Conservation (phyloP, 2,113 vertebrate species). For the Tragelaphus buxtoni region DNA sequence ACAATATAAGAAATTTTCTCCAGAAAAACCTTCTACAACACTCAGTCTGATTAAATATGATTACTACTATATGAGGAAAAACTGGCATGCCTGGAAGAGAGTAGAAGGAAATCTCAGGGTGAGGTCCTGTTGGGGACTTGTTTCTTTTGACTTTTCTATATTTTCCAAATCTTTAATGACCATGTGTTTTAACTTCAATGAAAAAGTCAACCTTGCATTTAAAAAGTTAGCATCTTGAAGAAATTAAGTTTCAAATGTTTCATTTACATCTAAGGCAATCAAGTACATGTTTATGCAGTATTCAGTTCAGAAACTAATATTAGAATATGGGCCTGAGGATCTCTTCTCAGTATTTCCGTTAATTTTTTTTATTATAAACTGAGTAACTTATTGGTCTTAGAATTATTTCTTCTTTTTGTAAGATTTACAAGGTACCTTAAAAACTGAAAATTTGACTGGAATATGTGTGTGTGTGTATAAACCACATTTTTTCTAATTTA, state of each 20-base stretch:
- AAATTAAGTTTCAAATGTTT: background rate
- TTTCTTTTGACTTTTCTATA: background rate
- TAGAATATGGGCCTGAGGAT: background rate
- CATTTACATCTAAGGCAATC: background rate
- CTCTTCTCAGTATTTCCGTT: background rate
- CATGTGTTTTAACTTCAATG: background rate
- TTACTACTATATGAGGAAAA: background rate
- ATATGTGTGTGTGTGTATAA: background rate
- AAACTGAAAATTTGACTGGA: background rate
- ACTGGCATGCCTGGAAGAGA: background rate
- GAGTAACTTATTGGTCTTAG: background rate
- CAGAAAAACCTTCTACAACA: background rate
- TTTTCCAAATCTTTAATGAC: background rate
- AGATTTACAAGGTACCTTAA: background rate
- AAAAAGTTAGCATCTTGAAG: background rate
- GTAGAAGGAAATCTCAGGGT: background rate
- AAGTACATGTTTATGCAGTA: background rate
- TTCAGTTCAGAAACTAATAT: background rate
- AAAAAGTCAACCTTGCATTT: conserved; percentile 26
- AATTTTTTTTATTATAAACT: background rate
- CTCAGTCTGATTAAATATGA: background rate
- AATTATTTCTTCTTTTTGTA: background rate
- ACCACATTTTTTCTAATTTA: conserved; percentile 6
- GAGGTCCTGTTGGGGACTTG: background rate
- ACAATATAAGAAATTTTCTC: background rate